Conservation (phyloP, 2,113 vertebrate genomes). For the Lonchura striata region DNA sequence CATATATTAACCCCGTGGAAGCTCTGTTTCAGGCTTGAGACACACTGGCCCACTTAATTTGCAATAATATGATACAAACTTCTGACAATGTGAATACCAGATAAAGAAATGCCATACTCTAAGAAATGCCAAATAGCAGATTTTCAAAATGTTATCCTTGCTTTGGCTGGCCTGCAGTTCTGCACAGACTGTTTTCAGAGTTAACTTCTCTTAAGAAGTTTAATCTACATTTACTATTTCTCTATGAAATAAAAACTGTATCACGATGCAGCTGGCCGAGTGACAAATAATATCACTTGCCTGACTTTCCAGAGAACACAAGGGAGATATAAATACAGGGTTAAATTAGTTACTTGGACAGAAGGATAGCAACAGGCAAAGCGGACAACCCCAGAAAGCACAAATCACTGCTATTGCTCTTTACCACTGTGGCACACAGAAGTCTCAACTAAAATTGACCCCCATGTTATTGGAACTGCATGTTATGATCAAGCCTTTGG, state of each 20-base stretch:
- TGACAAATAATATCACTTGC: not conserved
- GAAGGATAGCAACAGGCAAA: not conserved
- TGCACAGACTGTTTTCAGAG: not conserved
- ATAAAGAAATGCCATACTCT: not conserved
- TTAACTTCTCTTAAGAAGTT: not conserved
- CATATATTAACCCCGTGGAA: not conserved
- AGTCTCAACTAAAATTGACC: not conserved
- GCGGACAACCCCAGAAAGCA: not conserved
- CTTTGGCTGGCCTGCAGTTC: not conserved
- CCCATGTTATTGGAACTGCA: not conserved
- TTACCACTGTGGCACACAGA: not conserved
- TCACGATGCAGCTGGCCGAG: not conserved
- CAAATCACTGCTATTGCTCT: not conserved
- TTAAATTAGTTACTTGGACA: not conserved
- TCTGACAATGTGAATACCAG: not conserved
- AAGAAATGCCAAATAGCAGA: not conserved
- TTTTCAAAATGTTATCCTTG: not conserved
- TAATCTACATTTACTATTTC: not conserved
- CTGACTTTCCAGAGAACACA: not conserved
- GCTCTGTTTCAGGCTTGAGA: not conserved
- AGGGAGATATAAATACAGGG: not conserved
- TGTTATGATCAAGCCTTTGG: not conserved
- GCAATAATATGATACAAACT: not conserved
- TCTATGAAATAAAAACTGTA: not conserved
- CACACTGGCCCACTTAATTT: not conserved